Evolutionary conservation across 1,140 invertebrate genomes (phyloP).

Genomic region (Aporrectodea caliginosa): DNA sequence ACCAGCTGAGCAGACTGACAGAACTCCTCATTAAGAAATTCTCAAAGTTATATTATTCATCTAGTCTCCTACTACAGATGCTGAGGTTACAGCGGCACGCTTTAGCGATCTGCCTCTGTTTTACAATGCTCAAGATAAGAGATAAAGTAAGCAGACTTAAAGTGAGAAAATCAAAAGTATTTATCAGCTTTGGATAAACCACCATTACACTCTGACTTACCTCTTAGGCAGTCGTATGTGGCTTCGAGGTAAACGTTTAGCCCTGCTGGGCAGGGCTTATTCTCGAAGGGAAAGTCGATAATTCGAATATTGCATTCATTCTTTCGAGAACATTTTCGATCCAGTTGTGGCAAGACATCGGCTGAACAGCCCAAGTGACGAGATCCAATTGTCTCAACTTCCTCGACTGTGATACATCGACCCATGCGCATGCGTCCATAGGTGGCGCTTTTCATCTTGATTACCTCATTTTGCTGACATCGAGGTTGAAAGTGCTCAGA

Average conservation of each 20-base stretch:
- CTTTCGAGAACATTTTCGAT: not conserved
- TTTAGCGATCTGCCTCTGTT: too few relatives aligned
- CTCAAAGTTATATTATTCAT: too few relatives aligned
- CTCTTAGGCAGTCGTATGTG: conserved; percentile 9
- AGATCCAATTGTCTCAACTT: not conserved
- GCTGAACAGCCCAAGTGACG: not conserved
- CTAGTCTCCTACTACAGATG: too few relatives aligned
- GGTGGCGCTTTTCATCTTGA: conserved; percentile 5
- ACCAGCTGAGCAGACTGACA: too few relatives aligned
- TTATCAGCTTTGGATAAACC: too few relatives aligned
- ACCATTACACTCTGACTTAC: too few relatives aligned
- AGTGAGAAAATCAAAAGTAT: too few relatives aligned
- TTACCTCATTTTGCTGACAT: conserved; percentile 16
- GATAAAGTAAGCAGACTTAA: too few relatives aligned
- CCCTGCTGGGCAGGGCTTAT: not conserved
- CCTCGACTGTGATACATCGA: conserved; percentile 17
- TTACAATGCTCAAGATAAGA: too few relatives aligned
- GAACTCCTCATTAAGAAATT: too few relatives aligned
- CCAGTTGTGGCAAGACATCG: not conserved
- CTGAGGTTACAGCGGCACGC: too few relatives aligned
- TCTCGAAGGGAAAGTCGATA: not conserved
- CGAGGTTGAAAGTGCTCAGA: conserved; percentile 11
- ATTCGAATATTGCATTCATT: not conserved
- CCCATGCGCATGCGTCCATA: conserved; percentile 18
- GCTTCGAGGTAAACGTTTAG: conserved; percentile 15